These are phyloP conservation scores for Hapalemur alaotrensis DNA, from an alignment of 2,797 vertebrate genomes.

Conservation along the genomic window DNA sequence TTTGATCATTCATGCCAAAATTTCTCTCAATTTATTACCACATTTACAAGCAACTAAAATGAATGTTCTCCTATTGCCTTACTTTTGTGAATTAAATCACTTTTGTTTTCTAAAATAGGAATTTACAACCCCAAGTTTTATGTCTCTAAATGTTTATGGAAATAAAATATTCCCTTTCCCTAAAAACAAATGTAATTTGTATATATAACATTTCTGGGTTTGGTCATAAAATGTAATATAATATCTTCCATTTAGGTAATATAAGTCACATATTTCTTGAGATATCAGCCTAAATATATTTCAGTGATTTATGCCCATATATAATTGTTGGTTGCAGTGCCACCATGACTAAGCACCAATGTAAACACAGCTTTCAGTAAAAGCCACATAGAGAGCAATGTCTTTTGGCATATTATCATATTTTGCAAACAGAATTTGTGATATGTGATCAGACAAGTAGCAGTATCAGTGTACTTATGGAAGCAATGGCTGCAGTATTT, in stretches of 20 bases:
- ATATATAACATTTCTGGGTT: neutral
- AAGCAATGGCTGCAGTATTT: neutral
- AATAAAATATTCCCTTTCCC: neutral
- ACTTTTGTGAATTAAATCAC: conserved; percentile 35
- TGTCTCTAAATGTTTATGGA: conserved; percentile 23
- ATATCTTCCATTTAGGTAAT: conserved; percentile 2
- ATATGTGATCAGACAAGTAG: neutral
- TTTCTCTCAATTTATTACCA: conserved; percentile 50
- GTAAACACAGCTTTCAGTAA: conserved; percentile 31
- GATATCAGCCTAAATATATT: conserved; percentile 30
- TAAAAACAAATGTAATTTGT: conserved; percentile 15
- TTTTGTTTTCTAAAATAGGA: conserved; percentile 34
- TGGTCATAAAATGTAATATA: neutral
- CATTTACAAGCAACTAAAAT: conserved; percentile 32
- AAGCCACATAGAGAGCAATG: neutral
- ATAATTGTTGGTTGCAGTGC: neutral
- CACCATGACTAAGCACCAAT: neutral
- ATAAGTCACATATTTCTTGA: neutral
- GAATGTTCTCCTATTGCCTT: neutral
- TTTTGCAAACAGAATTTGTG: conserved; percentile 31
- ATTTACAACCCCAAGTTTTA: neutral
- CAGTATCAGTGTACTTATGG: neutral
- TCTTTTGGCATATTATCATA: neutral
- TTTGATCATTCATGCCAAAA: conserved; percentile 35
- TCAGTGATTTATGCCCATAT: neutral